Evolutionary conservation across 2,113 vertebrate species (phyloP), one percentile per base, ranked within the genome.

Genomic region (Corydoras maculifer): DNA sequence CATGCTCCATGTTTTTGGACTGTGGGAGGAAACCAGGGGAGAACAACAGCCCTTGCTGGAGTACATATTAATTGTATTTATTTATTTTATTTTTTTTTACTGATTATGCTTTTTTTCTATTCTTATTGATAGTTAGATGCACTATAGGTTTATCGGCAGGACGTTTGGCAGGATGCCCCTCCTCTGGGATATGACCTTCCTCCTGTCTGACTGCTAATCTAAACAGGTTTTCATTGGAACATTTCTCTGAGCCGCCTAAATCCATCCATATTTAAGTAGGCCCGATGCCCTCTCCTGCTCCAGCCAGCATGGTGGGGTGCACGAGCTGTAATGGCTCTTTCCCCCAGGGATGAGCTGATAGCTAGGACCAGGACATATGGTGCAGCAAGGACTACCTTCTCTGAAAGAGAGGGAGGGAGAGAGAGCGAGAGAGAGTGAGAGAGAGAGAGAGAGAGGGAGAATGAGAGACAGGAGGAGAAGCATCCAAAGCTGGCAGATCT

Each of bases 401-500:
- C 30, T 58, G 59, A 14, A 54, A 51, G 10, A 43, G 30, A 64
- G 60, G 14, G 67, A 59, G 35, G 54, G 73, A 18, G 62, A 48
- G 62, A 55, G 51, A 58, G 58, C 8, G 64, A 76, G 64, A 65
- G 62, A 64, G 77, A 60, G 57, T 62, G 69, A 58, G 60, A 31
- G 43, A 50, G 53, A 53, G 62, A 55, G 51, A 58, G 58, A 11
- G 64, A 76, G 64, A 65, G 62, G 64, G 77, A 60, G 57, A 71
- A 68, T 65, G 69, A 58, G 60, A 31, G 43, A 50, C 53, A 65
- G 74, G 58, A 63, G 78, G 69, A 32, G 58, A 76, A 73, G 71
- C 64, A 76, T 74, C 62, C 73, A 70, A 74, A 72, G 75, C 77
- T 79, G 82, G 79, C 79, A 84, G 81, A 80, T 83, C 80, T 86